Evolutionary conservation across 2,797 vertebrate genomes (phyloP).

Genomic region (Scolopax rusticola): DNA sequence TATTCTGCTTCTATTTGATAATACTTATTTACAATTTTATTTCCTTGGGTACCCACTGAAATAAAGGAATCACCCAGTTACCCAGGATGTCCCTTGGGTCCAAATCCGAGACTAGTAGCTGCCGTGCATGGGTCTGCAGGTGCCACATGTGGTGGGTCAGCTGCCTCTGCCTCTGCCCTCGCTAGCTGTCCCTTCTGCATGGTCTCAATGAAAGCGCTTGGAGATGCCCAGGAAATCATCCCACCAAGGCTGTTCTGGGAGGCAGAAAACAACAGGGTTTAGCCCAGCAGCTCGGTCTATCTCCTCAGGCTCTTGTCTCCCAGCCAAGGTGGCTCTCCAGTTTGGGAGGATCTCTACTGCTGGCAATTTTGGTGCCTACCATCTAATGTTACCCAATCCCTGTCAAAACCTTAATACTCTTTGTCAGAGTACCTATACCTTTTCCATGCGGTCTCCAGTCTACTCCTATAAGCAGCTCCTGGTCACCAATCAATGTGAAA

Average conservation of each 20-base stretch:
- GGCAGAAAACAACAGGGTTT: not conserved
- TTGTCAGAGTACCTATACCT: not conserved
- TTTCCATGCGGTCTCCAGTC: not conserved
- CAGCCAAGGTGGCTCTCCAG: rapidly evolving
- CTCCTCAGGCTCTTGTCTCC: not conserved
- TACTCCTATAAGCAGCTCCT: not conserved
- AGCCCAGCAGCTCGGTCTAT: not conserved
- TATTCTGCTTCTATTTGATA: not conserved
- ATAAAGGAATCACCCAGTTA: not conserved
- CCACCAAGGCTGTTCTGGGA: not conserved
- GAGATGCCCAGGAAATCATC: not conserved
- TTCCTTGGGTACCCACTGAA: not conserved
- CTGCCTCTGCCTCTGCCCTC: not conserved
- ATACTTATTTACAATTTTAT: not conserved
- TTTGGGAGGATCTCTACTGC: not conserved
- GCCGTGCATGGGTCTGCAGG: not conserved
- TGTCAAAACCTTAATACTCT: not conserved
- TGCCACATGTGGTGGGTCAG: not conserved
- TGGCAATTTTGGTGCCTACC: not conserved
- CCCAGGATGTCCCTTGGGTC: not conserved
- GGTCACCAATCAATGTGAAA: not conserved
- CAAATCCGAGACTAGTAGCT: not conserved
- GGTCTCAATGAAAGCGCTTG: not conserved
- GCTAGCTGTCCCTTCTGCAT: not conserved
- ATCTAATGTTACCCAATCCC: not conserved